Evolutionary conservation across 2,888 invertebrate genomes (phyloP).

Genomic region (Conomelus anceps): DNA sequence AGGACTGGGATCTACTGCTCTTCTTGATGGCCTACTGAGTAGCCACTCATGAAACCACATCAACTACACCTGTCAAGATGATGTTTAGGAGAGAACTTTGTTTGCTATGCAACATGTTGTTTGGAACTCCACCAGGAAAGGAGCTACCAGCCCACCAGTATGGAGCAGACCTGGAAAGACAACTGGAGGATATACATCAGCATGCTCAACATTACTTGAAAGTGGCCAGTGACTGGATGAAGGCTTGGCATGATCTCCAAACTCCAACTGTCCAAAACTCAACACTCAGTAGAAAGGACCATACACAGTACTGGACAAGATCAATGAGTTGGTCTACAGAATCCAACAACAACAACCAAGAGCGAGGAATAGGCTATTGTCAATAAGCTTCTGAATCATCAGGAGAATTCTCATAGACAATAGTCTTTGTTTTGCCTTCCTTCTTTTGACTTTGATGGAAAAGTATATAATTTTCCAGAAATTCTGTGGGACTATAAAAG

Average conservation of each 20-base stretch:
- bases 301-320: background rate
- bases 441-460: too few relatives aligned
- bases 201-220: background rate
- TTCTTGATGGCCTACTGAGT: slow-evolving; percentile 25
- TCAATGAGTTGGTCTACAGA: background rate
- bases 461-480: too few relatives aligned
- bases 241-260: background rate
- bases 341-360: background rate
- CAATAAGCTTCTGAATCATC: too few relatives aligned
- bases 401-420: too few relatives aligned
- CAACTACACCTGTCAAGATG: slow-evolving; percentile 17
- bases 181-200: background rate
- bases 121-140: slow-evolving; percentile 3
- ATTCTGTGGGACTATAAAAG: too few relatives aligned
- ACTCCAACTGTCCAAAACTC: background rate
- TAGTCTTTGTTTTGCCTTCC: too few relatives aligned
- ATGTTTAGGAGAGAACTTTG: slow-evolving; percentile 20
- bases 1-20: slow-evolving; percentile 30
- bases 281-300: background rate
- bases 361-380: too few relatives aligned
- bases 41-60: slow-evolving; percentile 18
- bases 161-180: background rate
- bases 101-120: slow-evolving; percentile 10
- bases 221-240: background rate
- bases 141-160: background rate